Conservation (phyloP, 2,113 vertebrate species). For the Zootoca vivipara region DNA sequence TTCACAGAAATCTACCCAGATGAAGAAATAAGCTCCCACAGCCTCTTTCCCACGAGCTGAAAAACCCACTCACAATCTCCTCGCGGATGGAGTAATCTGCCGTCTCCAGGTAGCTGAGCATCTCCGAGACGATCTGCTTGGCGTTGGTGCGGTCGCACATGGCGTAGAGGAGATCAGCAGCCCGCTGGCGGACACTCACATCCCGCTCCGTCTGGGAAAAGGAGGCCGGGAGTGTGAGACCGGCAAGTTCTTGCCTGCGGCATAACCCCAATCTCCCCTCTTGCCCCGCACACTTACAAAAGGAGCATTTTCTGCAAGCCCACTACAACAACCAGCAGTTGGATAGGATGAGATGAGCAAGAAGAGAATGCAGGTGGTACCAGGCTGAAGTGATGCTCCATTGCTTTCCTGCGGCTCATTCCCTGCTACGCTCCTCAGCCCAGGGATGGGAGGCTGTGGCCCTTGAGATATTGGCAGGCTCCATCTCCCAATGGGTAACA, state of each 20-base stretch:
- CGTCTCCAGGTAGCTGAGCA: constrained; percentile 92
- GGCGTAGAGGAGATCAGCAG: constrained; percentile 90
- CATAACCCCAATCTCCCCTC: neutral
- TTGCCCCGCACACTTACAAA: neutral
- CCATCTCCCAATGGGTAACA: neutral
- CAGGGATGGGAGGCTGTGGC: neutral
- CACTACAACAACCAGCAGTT: too few relatives aligned
- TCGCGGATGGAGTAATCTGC: constrained; percentile 93
- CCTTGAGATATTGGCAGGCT: neutral
- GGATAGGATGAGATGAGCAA: neutral
- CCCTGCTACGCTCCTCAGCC: neutral
- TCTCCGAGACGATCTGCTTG: constrained; percentile 93
- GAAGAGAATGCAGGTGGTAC: neutral
- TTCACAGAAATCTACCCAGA: neutral
- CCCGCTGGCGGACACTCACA: constrained; percentile 90
- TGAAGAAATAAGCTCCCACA: neutral
- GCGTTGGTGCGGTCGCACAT: constrained; percentile 95
- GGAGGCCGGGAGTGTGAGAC: neutral
- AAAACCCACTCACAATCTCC: constrained; percentile 82
- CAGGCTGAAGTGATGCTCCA: neutral
- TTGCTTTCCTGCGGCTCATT: neutral
- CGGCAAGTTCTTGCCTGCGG: too few relatives aligned
- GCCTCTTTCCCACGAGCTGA: too few relatives aligned
- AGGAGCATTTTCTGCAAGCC: neutral
- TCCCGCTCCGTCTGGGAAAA: constrained; percentile 88